Percentiles rank a stretch among this genome's conserved stretches.
Conservation (phyloP, 53 echinoderm and acorn worm species). For the Luidia sarsii region DNA sequence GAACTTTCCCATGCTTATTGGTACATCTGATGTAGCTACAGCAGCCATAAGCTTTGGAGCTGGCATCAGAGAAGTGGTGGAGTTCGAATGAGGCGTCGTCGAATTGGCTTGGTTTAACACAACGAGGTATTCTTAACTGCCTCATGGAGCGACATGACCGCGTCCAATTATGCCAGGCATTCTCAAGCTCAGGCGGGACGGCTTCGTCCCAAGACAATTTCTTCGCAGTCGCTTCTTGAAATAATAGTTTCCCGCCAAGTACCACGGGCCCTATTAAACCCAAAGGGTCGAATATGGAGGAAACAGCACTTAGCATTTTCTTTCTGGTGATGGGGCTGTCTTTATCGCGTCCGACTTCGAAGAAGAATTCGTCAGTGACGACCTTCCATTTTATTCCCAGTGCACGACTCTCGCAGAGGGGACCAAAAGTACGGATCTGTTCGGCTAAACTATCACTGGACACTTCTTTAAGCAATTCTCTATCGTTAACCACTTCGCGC, state of each 20-base stretch:
- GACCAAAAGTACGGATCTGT: slow-evolving; percentile 18
- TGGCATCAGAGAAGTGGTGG: slow-evolving; percentile 61
- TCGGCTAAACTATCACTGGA: slow-evolving; percentile 11
- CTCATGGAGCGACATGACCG: slow-evolving; percentile 2
- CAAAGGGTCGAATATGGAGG: slow-evolving; percentile 72
- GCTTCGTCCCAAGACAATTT: slow-evolving; percentile 42
- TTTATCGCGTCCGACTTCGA: neutral
- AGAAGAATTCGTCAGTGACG: slow-evolving; percentile 34
- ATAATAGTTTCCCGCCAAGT: slow-evolving; percentile 50
- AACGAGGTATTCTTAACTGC: slow-evolving; percentile 27
- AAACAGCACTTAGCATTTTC: slow-evolving; percentile 48
- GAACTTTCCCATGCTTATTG: slow-evolving; percentile 18
- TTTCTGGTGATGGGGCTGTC: slow-evolving; percentile 58
- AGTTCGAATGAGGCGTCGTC: slow-evolving; percentile 20
- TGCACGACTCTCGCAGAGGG: slow-evolving; percentile 7
- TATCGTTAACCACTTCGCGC: slow-evolving; percentile 41
- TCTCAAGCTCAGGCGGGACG: neutral
- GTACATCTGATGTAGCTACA: slow-evolving; percentile 46
- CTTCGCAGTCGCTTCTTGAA: slow-evolving; percentile 37
- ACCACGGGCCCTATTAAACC: slow-evolving; percentile 67
- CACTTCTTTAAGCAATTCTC: slow-evolving; percentile 22
- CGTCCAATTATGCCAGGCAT: slow-evolving; percentile 28
- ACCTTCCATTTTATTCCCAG: slow-evolving; percentile 44
- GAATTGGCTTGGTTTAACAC: slow-evolving; percentile 55
- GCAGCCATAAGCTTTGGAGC: slow-evolving; percentile 61